These are phyloP conservation scores for Rhyacophila evoluta DNA, from an alignment of 2,888 invertebrate species.

Conservation along the genomic window DNA sequence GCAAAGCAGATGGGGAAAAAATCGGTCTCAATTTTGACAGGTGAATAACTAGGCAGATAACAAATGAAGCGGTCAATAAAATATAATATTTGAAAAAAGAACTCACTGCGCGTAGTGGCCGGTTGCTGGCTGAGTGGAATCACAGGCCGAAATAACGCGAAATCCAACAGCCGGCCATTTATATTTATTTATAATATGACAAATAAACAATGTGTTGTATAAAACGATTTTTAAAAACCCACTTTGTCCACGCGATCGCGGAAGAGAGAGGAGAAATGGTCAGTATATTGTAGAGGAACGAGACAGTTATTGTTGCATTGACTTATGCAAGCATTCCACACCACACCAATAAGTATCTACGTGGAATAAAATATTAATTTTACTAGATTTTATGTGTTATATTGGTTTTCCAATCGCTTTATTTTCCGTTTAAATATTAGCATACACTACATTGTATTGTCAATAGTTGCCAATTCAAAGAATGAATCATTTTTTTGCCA, in stretches of 20 bases:
- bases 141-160: conserved; percentile 39
- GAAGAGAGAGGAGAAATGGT: neutral
- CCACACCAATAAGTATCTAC: too few relatives aligned
- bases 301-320: neutral
- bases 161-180: conserved; percentile 27
- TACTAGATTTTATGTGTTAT: too few relatives aligned
- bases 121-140: conserved; percentile 36
- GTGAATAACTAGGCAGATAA: neutral
- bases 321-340: neutral
- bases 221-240: conserved; percentile 13
- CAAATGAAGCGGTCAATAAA: neutral
- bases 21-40: neutral
- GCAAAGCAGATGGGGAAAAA: neutral
- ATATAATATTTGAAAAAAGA: conserved; percentile 14
- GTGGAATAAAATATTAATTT: too few relatives aligned
- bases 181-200: conserved; percentile 15
- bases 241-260: neutral
- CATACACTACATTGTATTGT: too few relatives aligned
- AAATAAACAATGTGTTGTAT: conserved; percentile 41
- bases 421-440: too few relatives aligned
- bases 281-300: neutral
- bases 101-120: conserved; percentile 30
- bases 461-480: too few relatives aligned
- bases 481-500: too few relatives aligned
- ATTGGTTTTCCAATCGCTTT: too few relatives aligned